Conservation (phyloP, 2,113 vertebrate species). For the Dasyurus viverrinus region DNA sequence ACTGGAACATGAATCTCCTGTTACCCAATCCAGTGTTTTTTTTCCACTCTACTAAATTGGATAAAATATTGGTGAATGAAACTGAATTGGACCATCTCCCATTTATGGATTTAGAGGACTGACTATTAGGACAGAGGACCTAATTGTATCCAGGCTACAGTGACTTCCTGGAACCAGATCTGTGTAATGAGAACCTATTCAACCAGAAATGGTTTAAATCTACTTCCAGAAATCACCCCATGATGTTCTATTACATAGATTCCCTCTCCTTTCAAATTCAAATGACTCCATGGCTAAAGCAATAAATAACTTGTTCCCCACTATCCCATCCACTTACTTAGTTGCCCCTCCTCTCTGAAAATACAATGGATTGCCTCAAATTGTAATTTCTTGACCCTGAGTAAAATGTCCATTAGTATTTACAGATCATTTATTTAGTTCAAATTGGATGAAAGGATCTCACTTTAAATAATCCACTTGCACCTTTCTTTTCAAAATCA, state of each 20-base stretch:
- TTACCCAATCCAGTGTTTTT: neutral
- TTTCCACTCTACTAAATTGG: neutral
- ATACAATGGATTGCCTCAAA: neutral
- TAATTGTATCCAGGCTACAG: neutral
- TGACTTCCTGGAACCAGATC: neutral
- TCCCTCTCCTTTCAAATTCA: neutral
- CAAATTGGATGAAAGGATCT: too few species aligned
- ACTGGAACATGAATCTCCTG: neutral
- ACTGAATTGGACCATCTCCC: neutral
- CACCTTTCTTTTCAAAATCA: too few species aligned
- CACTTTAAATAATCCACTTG: too few species aligned
- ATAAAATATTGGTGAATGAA: neutral
- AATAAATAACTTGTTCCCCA: neutral
- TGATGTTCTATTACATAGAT: neutral
- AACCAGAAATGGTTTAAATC: neutral
- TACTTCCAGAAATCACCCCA: neutral
- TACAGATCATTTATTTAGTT: neutral
- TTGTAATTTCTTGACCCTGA: neutral
- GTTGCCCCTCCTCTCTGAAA: neutral
- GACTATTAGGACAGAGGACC: neutral
- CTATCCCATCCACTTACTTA: neutral
- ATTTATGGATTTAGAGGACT: neutral
- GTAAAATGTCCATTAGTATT: neutral
- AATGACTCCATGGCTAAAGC: neutral
- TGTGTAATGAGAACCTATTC: neutral